Evolutionary conservation across 2,797 vertebrate species (phyloP), one percentile per base, ranked within the genome.

Genomic region (Remorina albescens): DNA sequence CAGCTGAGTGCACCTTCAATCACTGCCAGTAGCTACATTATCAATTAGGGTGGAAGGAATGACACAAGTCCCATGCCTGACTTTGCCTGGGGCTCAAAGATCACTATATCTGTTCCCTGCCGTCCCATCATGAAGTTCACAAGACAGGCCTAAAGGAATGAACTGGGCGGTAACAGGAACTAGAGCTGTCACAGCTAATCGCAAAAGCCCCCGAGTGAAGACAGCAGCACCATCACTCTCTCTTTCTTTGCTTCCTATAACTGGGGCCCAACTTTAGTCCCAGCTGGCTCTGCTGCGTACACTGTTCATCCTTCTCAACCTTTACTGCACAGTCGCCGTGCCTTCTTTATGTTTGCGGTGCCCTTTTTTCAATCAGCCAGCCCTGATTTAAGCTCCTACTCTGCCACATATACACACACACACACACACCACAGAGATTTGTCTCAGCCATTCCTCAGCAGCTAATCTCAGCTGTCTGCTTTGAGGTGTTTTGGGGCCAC

Each of bases 401-500:
- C 32, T 70, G 36, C 47, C 67, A 75, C 53, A 71, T 28, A 30
- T 55, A 67, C 61, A 78, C 51, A 67, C 28, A 62, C 44, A 73
- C 9, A 71, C 65, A 64, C 67, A 66, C 59, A 49, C 49, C 16
- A 36, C 26, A 55, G 51, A 46, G 15, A 15, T 54, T 61, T 76
- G 25, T 67, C 32, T 63, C 21, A 62, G 49, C 46, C 71, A 86
- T 91, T 87, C 37, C 75, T 91, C 88, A 88, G 80, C 15, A 2
- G 28, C 69, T 88, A 90, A 91, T 86, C 84, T 91, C 63, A 51
- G 47, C 51, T 69, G 80, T 85, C 80, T 84, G 71, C 67, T 86
- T 79, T 77, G 5, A 92, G 88, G 88, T 89, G 90, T 89, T 87
- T 80, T 70, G 84, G 75, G 79, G 83, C 87, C 89, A 81, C 74